A percentile compares a stretch with the other conserved stretches of the same genome.
These are phyloP conservation scores for Stegodyphus dumicola DNA, from an alignment of 1,140 invertebrate species.

Conservation along the genomic window DNA sequence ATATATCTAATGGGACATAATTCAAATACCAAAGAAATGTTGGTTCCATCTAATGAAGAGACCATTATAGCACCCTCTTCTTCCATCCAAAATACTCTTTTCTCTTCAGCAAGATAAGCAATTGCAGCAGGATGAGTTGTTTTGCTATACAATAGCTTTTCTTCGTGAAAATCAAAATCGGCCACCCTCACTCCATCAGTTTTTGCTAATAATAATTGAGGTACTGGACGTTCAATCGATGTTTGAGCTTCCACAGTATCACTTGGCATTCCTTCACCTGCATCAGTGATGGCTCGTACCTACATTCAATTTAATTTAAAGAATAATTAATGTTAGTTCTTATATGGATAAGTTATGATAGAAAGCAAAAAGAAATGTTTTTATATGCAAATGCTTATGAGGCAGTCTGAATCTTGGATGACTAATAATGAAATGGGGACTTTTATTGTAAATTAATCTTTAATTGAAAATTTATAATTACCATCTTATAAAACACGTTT, in stretches of 20 bases:
- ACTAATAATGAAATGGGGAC: too few relatives aligned
- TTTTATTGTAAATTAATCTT: too few relatives aligned
- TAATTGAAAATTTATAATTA: too few relatives aligned
- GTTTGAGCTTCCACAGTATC: conserved; percentile 74
- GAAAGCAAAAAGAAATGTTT: too few relatives aligned
- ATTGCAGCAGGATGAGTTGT: conserved; percentile 65
- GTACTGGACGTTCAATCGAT: conserved; percentile 78
- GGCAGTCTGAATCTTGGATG: too few relatives aligned
- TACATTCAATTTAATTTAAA: not conserved
- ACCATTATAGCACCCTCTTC: conserved; percentile 82
- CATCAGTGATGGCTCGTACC: conserved; percentile 82
- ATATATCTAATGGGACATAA: not conserved
- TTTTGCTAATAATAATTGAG: conserved; percentile 80
- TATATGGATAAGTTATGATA: too few relatives aligned
- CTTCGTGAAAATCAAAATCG: conserved; percentile 76
- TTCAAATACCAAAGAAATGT: conserved; percentile 71
- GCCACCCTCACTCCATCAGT: conserved; percentile 77
- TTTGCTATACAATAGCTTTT: conserved; percentile 68
- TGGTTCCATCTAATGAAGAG: conserved; percentile 72
- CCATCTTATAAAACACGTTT: too few relatives aligned
- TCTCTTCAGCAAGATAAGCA: conserved; percentile 72
- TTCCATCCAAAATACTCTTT: conserved; percentile 85
- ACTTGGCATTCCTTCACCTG: conserved; percentile 78
- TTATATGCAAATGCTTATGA: too few relatives aligned
- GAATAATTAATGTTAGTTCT: not conserved